These are phyloP conservation scores for Erythrocercus mccallii DNA, from an alignment of 2,113 vertebrate species.

Conservation along the genomic window DNA sequence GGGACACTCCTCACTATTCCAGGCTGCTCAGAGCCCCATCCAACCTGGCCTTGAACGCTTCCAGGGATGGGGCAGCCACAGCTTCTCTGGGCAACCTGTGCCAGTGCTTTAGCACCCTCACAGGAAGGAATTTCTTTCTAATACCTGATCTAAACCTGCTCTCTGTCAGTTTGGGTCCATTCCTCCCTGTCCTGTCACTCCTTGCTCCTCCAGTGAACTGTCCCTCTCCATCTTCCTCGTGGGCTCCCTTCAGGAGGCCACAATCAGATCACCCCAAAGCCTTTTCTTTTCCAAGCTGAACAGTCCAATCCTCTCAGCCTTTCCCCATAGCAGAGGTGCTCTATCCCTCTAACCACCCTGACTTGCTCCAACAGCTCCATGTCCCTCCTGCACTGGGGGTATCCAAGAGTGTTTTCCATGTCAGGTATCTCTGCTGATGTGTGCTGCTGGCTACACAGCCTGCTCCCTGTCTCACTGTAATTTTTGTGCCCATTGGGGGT, in stretches of 20 bases:
- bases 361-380: neutral
- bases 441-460: neutral
- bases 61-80: neutral
- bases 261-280: neutral
- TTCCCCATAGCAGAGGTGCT: neutral
- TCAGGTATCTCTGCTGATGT: neutral
- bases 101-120: neutral
- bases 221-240: too few species aligned
- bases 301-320: neutral
- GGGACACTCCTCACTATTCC: rapidly evolving
- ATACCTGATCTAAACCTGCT: neutral
- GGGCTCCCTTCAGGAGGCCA: neutral
- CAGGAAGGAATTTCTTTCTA: neutral
- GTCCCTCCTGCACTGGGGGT: neutral
- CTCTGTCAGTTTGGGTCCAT: neutral
- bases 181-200: neutral
- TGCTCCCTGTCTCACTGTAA: neutral
- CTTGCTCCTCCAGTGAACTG: too few species aligned
- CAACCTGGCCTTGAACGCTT: neutral
- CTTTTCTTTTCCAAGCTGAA: neutral
- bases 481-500: neutral
- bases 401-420: neutral
- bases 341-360: neutral
- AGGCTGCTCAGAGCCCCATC: neutral
- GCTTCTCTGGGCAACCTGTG: neutral